Evolutionary conservation across 1,140 invertebrate genomes (phyloP).

Genomic region (Ephestia elutella): DNA sequence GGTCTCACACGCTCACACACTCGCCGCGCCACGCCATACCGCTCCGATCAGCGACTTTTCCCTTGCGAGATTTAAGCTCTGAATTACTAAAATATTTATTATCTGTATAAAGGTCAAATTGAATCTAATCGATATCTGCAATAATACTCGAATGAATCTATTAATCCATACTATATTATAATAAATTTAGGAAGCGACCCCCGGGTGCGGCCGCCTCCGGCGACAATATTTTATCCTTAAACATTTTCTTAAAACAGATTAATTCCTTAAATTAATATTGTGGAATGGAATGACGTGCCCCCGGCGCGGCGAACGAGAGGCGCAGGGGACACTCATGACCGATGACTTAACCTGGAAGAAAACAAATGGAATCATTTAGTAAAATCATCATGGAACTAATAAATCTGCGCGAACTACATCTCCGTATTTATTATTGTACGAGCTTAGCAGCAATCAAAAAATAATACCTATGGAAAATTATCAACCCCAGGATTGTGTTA

Average conservation of each 20-base stretch:
- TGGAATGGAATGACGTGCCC: slow-evolving; percentile 70
- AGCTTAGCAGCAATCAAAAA: too few relatives aligned
- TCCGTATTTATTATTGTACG: too few relatives aligned
- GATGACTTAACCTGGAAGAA: slow-evolving; percentile 68
- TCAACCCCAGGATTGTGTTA: too few relatives aligned
- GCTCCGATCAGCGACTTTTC: neutral
- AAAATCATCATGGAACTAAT: too few relatives aligned
- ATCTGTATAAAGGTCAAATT: slow-evolving; percentile 59
- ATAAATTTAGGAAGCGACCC: slow-evolving; percentile 54
- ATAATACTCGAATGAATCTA: slow-evolving; percentile 73
- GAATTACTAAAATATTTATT: slow-evolving; percentile 42
- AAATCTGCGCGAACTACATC: too few relatives aligned
- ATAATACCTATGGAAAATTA: too few relatives aligned
- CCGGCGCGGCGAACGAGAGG: slow-evolving; percentile 46
- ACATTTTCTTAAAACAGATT: slow-evolving; percentile 61
- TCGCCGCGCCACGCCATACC: slow-evolving; percentile 14
- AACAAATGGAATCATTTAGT: slow-evolving; percentile 21
- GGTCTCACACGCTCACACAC: slow-evolving; percentile 7
- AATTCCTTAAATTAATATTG: slow-evolving; percentile 66
- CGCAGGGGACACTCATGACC: slow-evolving; percentile 58
- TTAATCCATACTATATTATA: slow-evolving; percentile 71
- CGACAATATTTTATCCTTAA: slow-evolving; percentile 56
- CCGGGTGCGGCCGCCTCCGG: slow-evolving; percentile 39
- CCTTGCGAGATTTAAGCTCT: slow-evolving; percentile 39
- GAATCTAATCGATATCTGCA: slow-evolving; percentile 60